These are phyloP conservation scores for Dendrolimus punctatus DNA, from an alignment of 1,140 invertebrate genomes.

Conservation along the genomic window DNA sequence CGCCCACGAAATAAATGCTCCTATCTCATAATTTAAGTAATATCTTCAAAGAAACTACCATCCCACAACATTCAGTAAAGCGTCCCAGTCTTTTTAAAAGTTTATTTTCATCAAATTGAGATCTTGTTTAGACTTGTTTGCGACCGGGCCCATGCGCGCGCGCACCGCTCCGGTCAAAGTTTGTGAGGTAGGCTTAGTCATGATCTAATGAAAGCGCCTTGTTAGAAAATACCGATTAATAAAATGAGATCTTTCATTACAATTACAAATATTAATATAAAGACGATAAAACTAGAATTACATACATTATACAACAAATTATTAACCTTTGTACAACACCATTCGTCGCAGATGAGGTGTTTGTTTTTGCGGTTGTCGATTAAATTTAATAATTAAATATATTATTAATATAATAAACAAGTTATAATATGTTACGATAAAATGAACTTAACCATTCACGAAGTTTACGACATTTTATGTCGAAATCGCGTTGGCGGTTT, in stretches of 20 bases:
- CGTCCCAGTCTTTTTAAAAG: slow-evolving; percentile 70
- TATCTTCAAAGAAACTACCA: slow-evolving; percentile 68
- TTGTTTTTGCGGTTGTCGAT: slow-evolving; percentile 38
- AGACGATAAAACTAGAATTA: slow-evolving; percentile 69
- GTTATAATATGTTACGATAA: slow-evolving; percentile 37
- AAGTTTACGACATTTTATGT: no score
- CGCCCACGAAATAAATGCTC: slow-evolving; percentile 63
- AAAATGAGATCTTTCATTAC: slow-evolving; percentile 72
- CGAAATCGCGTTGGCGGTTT: no score
- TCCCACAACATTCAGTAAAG: slow-evolving; percentile 72
- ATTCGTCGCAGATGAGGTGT: slow-evolving; percentile 32
- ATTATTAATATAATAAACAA: slow-evolving; percentile 37
- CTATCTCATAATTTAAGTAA: slow-evolving; percentile 70
- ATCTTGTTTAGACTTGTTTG: slow-evolving; percentile 68
- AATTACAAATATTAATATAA: slow-evolving; percentile 69
- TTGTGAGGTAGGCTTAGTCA: slow-evolving; percentile 72
- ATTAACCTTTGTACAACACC: slow-evolving; percentile 60
- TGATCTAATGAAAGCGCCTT: slow-evolving; percentile 71
- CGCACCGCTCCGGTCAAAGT: slow-evolving; percentile 36
- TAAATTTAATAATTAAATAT: slow-evolving; percentile 46
- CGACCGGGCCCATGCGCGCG: slow-evolving; percentile 30
- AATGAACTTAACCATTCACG: slow-evolving; percentile 47
- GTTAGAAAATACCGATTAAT: slow-evolving; percentile 72
- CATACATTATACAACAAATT: slow-evolving; percentile 70
- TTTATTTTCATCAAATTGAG: slow-evolving; percentile 72